Evolutionary conservation across 2,113 vertebrate species (phyloP).

Genomic region (Seriola dumerili): DNA sequence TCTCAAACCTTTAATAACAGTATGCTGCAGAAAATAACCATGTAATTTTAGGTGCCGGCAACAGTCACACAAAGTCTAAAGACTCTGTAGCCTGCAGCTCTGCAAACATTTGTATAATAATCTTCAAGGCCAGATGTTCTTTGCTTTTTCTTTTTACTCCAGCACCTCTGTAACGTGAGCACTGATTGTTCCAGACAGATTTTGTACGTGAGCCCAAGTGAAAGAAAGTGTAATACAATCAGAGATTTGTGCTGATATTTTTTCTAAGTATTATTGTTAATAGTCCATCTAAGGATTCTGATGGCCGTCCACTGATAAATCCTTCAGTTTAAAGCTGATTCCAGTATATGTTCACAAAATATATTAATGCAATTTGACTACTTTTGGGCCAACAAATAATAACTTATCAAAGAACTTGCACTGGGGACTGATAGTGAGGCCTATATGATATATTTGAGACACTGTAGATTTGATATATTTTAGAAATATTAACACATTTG

Average conservation of each 20-base stretch:
- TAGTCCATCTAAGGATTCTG: neutral
- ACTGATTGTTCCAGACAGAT: neutral
- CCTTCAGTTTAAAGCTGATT: neutral
- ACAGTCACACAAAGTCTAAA: neutral
- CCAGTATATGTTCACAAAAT: neutral
- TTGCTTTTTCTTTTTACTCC: neutral
- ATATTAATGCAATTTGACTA: too few species aligned
- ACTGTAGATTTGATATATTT: too few species aligned
- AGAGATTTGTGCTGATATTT: neutral
- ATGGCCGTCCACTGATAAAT: neutral
- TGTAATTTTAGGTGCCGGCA: constrained; percentile 49
- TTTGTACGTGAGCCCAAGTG: neutral
- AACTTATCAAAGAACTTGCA: too few species aligned
- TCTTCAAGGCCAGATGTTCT: neutral
- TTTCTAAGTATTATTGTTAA: too few species aligned
- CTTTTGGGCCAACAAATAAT: too few species aligned
- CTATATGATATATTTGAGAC: too few species aligned
- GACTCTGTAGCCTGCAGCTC: neutral
- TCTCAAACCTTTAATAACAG: constrained; percentile 52
- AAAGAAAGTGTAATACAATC: neutral
- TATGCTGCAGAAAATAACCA: neutral
- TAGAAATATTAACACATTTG: too few species aligned
- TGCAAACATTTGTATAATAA: neutral
- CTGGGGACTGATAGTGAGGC: too few species aligned
- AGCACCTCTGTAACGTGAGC: neutral